phyloP scores from a whole-genome alignment of 2,888 invertebrate genomes.

The Lasioglossum malachurum region DNA sequence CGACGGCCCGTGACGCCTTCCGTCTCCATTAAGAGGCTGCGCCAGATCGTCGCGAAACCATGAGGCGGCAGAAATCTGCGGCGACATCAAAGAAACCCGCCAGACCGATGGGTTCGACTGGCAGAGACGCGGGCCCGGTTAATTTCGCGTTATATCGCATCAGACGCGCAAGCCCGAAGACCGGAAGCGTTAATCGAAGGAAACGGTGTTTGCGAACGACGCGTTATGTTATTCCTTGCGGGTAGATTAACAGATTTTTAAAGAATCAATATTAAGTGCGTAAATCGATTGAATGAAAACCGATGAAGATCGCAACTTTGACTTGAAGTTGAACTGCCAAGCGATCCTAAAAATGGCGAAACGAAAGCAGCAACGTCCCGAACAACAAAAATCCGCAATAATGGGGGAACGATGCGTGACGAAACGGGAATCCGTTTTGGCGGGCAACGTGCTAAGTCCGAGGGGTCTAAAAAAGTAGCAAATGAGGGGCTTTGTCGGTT shows the following conservation, averaged over 20 bases:
- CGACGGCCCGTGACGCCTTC: not conserved
- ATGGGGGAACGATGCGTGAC: not conserved
- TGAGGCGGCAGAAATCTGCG: slow-evolving; percentile 24
- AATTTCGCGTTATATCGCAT: slow-evolving; percentile 35
- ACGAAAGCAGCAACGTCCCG: not conserved
- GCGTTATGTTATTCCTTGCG: not conserved
- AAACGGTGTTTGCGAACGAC: not conserved
- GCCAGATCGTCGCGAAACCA: slow-evolving; percentile 33
- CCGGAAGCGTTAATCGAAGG: not conserved
- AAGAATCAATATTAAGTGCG: too few relatives aligned
- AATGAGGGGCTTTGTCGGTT: slow-evolving; percentile 15
- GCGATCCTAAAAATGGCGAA: not conserved
- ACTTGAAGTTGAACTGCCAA: not conserved
- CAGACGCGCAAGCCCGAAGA: not conserved
- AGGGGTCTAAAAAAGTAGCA: slow-evolving; percentile 8
- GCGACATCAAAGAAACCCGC: slow-evolving; percentile 37
- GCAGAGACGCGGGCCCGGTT: slow-evolving; percentile 23
- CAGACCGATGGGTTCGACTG: slow-evolving; percentile 19
- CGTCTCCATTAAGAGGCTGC: slow-evolving; percentile 23
- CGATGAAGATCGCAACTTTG: too few relatives aligned
- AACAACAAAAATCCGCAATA: not conserved
- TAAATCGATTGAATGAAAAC: too few relatives aligned
- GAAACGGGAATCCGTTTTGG: not conserved
- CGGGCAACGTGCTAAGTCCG: not conserved
- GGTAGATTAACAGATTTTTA: not conserved